Percentiles rank a stretch among this genome's conserved stretches.
Evolutionary conservation across 2,888 invertebrate species (phyloP).

Genomic region (Himalopsyche japonica): DNA sequence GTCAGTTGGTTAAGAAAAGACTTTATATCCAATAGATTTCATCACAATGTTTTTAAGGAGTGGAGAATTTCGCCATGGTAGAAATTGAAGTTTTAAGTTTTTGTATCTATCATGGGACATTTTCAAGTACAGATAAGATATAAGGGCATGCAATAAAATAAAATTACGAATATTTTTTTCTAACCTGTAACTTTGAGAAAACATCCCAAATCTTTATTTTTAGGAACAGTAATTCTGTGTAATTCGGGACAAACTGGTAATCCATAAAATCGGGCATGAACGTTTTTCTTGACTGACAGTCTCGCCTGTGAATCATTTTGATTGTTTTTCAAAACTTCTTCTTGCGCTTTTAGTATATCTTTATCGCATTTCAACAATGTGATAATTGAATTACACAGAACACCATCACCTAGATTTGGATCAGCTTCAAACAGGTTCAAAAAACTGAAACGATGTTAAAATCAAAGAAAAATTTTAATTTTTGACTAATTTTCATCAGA

Average conservation of each 20-base stretch:
- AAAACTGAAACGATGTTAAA: constrained; percentile 60
- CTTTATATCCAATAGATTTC: no score
- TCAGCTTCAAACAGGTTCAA: constrained; percentile 70
- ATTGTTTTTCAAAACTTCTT: constrained; percentile 55
- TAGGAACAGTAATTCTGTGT: constrained; percentile 68
- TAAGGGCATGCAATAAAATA: no score
- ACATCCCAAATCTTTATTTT: constrained; percentile 69
- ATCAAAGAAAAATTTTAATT: not conserved
- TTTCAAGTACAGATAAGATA: no score
- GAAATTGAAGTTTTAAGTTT: no score
- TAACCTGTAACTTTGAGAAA: constrained; percentile 75
- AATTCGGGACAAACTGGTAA: constrained; percentile 72
- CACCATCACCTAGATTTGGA: constrained; percentile 67
- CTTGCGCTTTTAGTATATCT: constrained; percentile 65
- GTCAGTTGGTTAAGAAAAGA: no score
- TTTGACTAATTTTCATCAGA: not conserved
- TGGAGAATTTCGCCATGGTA: no score
- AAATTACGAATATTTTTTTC: no score
- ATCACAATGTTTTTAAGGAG: no score
- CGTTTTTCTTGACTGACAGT: constrained; percentile 62
- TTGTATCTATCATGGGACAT: no score
- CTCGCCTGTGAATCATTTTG: constrained; percentile 49
- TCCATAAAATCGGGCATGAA: constrained; percentile 68
- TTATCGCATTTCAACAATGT: constrained; percentile 67
- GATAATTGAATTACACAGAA: constrained; percentile 66